Evolutionary conservation across 2,888 invertebrate species (phyloP).

Genomic region (Frankliniella intonsa): DNA sequence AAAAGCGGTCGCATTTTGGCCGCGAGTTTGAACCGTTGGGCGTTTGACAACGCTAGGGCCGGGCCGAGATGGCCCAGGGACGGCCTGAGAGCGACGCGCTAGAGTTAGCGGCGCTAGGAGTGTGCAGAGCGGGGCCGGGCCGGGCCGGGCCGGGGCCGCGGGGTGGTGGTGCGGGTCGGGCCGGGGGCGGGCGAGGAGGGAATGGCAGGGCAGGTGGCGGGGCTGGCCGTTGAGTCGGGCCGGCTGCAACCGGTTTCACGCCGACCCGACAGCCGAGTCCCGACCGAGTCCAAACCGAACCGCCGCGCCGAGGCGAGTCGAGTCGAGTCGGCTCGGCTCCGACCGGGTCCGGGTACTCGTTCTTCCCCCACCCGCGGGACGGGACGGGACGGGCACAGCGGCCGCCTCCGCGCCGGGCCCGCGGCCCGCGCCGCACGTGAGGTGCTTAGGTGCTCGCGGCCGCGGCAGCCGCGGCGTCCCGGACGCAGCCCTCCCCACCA

Average conservation of each 20-base stretch:
- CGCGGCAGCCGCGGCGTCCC: not conserved
- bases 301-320: not conserved
- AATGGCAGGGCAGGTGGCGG: not conserved
- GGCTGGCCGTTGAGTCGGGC: not conserved
- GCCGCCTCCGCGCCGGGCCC: not conserved
- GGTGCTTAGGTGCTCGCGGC: not conserved
- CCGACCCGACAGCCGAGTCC: constrained; percentile 19
- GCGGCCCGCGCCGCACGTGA: too few species aligned
- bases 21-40: too few species aligned
- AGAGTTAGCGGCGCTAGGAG: not conserved
- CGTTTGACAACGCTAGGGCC: not conserved
- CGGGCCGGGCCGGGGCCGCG: not conserved
- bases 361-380: not conserved
- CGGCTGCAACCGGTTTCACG: constrained; percentile 23
- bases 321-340: not conserved
- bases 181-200: not conserved
- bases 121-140: not conserved
- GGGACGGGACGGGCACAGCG: not conserved
- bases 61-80: not conserved
- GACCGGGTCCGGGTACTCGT: not conserved
- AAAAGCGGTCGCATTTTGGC: too few species aligned
- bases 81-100: not conserved
- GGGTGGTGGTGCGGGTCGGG: not conserved
- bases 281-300: not conserved
- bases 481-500: not conserved